Evolutionary conservation across 2,888 invertebrate species (phyloP).

Genomic region (Aphidoletes aphidimyza): DNA sequence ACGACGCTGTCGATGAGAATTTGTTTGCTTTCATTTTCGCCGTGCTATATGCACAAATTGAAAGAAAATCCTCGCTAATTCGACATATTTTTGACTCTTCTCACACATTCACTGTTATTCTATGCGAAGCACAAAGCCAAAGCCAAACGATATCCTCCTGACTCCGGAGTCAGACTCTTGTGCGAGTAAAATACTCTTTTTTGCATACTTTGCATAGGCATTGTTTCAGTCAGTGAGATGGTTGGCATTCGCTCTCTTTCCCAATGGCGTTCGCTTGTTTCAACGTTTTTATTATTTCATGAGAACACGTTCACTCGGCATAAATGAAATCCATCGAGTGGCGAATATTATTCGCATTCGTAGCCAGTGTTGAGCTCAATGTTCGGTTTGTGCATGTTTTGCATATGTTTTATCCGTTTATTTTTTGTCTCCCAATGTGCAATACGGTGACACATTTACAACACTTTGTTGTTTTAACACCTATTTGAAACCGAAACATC

Average conservation of each 20-base stretch:
- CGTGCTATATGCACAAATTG: neutral
- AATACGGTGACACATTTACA: conserved; percentile 38
- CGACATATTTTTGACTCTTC: neutral
- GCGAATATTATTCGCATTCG: conserved; percentile 16
- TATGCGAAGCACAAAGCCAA: too few species aligned
- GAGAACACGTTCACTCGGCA: neutral
- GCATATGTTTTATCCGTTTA: neutral
- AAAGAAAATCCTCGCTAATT: conserved; percentile 16
- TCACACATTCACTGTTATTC: too few species aligned
- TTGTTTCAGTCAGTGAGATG: neutral
- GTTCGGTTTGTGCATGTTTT: neutral
- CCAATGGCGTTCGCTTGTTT: neutral
- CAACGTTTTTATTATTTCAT: neutral
- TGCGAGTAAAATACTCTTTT: neutral
- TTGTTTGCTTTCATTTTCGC: neutral
- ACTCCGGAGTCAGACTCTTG: neutral
- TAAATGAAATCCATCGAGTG: conserved; percentile 14
- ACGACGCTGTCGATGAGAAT: neutral
- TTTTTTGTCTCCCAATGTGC: neutral
- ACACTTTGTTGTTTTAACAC: conserved; percentile 26
- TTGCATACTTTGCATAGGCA: conserved; percentile 3
- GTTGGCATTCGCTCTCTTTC: neutral
- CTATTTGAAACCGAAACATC: conserved; percentile 20
- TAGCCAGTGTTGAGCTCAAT: neutral
- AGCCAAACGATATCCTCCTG: too few species aligned